Percentiles rank a stretch among this genome's conserved stretches.
phyloP scores from a whole-genome alignment of 2,888 invertebrate genomes.

The Tenthredo notha region DNA sequence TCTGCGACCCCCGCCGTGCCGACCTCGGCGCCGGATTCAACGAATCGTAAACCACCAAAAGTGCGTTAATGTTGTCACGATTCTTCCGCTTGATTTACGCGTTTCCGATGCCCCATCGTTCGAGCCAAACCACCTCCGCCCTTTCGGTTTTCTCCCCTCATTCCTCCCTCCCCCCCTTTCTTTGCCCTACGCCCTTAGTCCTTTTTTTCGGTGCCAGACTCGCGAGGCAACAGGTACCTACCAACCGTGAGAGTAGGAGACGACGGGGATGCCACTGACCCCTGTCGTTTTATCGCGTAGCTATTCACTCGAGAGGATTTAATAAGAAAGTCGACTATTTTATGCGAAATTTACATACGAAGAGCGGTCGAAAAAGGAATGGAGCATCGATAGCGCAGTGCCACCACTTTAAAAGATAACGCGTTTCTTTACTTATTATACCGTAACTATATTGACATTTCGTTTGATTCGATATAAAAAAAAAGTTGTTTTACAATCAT shows the following conservation, averaged over 20 bases:
- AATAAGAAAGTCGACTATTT: slow-evolving; percentile 29
- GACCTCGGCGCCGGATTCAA: slow-evolving; percentile 54
- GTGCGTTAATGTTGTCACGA: slow-evolving; percentile 57
- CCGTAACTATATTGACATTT: not conserved
- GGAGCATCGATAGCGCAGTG: not conserved
- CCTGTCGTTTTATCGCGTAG: slow-evolving; percentile 45
- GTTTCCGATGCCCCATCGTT: slow-evolving; percentile 52
- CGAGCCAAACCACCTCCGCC: slow-evolving; percentile 44
- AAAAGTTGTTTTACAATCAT: not conserved
- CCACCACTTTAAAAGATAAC: not conserved
- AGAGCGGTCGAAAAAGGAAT: not conserved
- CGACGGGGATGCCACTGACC: slow-evolving; percentile 48
- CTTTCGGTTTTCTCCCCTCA: not conserved
- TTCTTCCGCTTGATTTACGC: slow-evolving; percentile 54
- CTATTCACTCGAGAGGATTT: slow-evolving; percentile 25
- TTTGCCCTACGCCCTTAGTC: slow-evolving; percentile 28
- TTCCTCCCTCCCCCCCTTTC: not conserved
- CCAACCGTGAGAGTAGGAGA: not conserved
- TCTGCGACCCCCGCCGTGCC: slow-evolving; percentile 56
- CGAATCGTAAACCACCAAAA: slow-evolving; percentile 56
- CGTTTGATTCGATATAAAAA: slow-evolving; percentile 10
- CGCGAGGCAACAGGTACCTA: slow-evolving; percentile 53
- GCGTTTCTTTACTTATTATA: not conserved
- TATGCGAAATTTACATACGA: slow-evolving; percentile 34
- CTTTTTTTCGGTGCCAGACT: not conserved